Evolutionary conservation across 2,888 invertebrate species (phyloP), one percentile per base, ranked within the genome.

Genomic region (Synergus umbraculus): DNA sequence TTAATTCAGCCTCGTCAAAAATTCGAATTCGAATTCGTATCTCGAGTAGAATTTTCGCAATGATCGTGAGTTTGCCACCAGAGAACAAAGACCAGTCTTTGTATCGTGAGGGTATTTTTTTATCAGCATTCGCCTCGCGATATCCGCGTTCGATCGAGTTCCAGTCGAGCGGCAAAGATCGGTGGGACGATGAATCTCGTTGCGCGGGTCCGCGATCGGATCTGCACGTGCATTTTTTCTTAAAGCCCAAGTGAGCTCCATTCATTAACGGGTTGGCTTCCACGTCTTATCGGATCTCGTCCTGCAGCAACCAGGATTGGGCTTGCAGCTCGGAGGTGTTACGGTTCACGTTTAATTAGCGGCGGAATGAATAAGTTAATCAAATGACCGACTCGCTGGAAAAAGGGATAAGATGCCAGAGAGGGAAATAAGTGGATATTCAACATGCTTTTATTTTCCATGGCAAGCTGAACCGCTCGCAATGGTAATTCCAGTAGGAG

Each of bases 261-360:
- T 87, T 87, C 87, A 87, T 84, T 86, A 87, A 84, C 85, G 86
- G 83, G 80, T 84, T 83, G 78, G 83, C 83, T 86, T 84, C 83
- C 84, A 83, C 77, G 73, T 79, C 89, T 89, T 89, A 89, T 89
- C 89, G 87, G 89, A 89, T 89, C 88, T 88, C 79, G 81, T 84
- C 82, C 63, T 85, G 79, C 82, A 84, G 87, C 85, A 82, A 87
- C 82, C 83, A 86, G 84, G 80, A 82, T 76, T 60, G 81, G 85
- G 87, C 86, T 87, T 86, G 84, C 85, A 86, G 84, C 84, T 82
- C 82, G 83, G 85, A 91, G 91, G 91, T 91, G 90, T 90, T 90
- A 89, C 87, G 89, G 89, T 89, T 90, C 90, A 87, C 90, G 89
- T 90, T 91, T 91, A 91, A 91, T 91, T 91, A 91, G 90, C 83